These are phyloP conservation scores for Phodopus roborovskii DNA, from an alignment of 2,113 vertebrate species.

Conservation along the genomic window DNA sequence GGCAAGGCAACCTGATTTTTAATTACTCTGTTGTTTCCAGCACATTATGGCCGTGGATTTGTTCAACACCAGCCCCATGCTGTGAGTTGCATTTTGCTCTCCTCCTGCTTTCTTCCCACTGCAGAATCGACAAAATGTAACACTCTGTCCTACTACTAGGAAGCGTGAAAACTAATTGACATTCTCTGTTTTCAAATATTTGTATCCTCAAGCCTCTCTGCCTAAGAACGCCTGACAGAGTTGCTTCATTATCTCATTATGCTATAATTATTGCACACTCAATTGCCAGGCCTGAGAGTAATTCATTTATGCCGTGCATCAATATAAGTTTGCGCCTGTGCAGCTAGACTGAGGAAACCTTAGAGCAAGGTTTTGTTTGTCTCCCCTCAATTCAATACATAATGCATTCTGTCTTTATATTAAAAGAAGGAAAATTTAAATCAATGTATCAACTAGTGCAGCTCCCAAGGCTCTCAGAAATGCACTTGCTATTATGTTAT, in stretches of 20 bases:
- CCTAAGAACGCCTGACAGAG: conserved; percentile 71
- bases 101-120: conserved; percentile 52
- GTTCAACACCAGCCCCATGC: not conserved
- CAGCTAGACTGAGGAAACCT: conserved; percentile 68
- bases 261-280: conserved; percentile 77
- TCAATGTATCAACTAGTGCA: not conserved
- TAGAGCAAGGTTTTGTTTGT: conserved; percentile 1
- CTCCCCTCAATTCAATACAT: conserved; percentile 44
- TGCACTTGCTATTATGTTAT: not conserved
- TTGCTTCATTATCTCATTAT: conserved; percentile 85
- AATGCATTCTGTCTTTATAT: conserved; percentile 21
- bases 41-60: conserved; percentile 31
- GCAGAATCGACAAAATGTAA: conserved; percentile 66
- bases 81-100: conserved; percentile 8
- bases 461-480: not conserved
- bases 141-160: conserved; percentile 67
- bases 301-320: conserved; percentile 74
- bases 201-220: conserved; percentile 73
- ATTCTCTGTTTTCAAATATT: conserved; percentile 83
- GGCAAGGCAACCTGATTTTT: conserved; percentile 63
- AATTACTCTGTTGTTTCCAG: conserved; percentile 57
- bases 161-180: conserved; percentile 82
- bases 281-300: conserved; percentile 73
- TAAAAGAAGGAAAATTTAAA: conserved; percentile 43
- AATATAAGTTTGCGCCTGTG: conserved; percentile 66